These are phyloP conservation scores for Drosophila pseudoobscura DNA, from an alignment of 1,140 invertebrate genomes.

Conservation along the genomic window DNA sequence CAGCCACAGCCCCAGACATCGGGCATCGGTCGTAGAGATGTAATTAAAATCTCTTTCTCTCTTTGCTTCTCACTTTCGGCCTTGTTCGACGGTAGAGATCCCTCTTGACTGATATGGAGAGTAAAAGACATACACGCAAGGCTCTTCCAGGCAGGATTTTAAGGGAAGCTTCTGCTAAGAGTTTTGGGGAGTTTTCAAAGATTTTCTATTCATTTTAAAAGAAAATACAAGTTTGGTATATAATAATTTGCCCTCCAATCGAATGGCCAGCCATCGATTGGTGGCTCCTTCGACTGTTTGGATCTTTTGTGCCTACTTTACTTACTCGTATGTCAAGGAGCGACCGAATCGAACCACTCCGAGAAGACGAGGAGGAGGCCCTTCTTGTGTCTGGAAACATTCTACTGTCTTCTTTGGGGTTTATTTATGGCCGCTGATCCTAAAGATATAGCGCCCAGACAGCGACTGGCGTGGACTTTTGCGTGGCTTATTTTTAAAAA, in stretches of 20 bases:
- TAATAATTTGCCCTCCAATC: not conserved
- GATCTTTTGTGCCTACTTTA: constrained; percentile 26
- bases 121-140: constrained; percentile 73
- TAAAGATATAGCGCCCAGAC: constrained; percentile 79
- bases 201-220: constrained; percentile 43
- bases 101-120: constrained; percentile 71
- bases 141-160: constrained; percentile 8
- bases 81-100: constrained; percentile 63
- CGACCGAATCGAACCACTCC: constrained; percentile 8
- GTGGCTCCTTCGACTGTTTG: constrained; percentile 8
- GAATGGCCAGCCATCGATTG: constrained; percentile 1
- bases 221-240: no score
- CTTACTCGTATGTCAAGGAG: constrained; percentile 60
- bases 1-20: constrained; percentile 17
- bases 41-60: constrained; percentile 72
- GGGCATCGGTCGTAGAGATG: constrained; percentile 48
- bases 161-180: constrained; percentile 3
- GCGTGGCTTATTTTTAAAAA: constrained; percentile 45
- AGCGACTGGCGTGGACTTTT: constrained; percentile 22
- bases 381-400: constrained; percentile 53
- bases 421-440: constrained; percentile 79
- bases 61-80: constrained; percentile 68
- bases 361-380: constrained; percentile 28
- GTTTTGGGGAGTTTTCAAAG: constrained; percentile 36
- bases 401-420: constrained; percentile 63